A percentile compares a stretch with the other conserved stretches of the same genome.
Evolutionary conservation across 2,888 invertebrate species (phyloP).

Genomic region (Tachina fera): DNA sequence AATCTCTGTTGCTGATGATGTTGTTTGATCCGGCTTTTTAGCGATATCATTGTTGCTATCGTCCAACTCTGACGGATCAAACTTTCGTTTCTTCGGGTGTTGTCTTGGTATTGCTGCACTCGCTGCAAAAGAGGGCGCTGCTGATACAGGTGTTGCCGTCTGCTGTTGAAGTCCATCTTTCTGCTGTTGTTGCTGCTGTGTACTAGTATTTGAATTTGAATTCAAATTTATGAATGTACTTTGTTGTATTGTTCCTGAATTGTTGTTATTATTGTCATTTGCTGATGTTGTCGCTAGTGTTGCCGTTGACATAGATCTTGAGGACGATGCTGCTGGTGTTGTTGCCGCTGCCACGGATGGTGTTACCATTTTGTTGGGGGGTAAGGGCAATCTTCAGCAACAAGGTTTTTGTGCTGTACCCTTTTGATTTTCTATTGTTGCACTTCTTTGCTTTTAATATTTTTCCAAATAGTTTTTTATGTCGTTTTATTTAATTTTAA

Average conservation of each 20-base stretch:
- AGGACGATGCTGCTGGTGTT: slow-evolving; percentile 85
- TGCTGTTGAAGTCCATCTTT: slow-evolving; percentile 75
- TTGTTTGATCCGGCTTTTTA: slow-evolving; percentile 75
- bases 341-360: slow-evolving; percentile 87
- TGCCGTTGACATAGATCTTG: slow-evolving; percentile 83
- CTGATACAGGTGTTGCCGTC: slow-evolving; percentile 84
- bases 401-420: slow-evolving; percentile 58
- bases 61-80: slow-evolving; percentile 83
- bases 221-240: slow-evolving; percentile 76
- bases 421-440: slow-evolving; percentile 73
- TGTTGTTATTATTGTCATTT: slow-evolving; percentile 75
- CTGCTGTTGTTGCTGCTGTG: slow-evolving; percentile 79
- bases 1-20: slow-evolving; percentile 46
- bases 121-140: slow-evolving; percentile 85
- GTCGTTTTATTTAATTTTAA: slow-evolving; percentile 41
- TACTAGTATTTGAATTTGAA: slow-evolving; percentile 81
- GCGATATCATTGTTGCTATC: slow-evolving; percentile 73
- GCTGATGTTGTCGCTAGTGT: slow-evolving; percentile 82
- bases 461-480: slow-evolving; percentile 1
- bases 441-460: slow-evolving; percentile 40
- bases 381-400: slow-evolving; percentile 73
- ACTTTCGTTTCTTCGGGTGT: slow-evolving; percentile 94
- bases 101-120: slow-evolving; percentile 84
- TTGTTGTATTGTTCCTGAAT: slow-evolving; percentile 83
- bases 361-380: slow-evolving; percentile 79